Percentiles rank a stretch among this genome's conserved stretches.
phyloP scores from a whole-genome alignment of 1,140 invertebrate genomes.

The Plectrocnemia conspersa region DNA sequence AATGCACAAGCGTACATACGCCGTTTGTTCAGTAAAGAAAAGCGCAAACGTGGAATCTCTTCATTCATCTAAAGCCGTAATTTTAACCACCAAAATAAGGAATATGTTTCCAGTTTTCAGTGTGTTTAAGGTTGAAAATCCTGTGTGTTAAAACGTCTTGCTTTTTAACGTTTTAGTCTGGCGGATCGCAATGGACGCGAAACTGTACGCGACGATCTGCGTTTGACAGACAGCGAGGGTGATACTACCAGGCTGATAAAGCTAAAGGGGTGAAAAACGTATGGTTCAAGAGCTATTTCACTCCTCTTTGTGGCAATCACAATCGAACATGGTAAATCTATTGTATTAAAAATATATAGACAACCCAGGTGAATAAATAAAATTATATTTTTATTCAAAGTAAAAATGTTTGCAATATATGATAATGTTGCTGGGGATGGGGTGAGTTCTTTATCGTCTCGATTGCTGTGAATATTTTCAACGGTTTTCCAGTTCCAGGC shows the following conservation, averaged over 20 bases:
- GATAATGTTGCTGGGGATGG: background rate
- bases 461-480: constrained; percentile 13
- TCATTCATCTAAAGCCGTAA: too few species aligned
- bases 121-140: too few species aligned
- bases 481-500: constrained; percentile 13
- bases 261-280: background rate
- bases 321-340: background rate
- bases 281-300: background rate
- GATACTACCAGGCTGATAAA: constrained; percentile 18
- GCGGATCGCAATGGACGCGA: constrained; percentile 1
- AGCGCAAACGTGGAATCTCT: too few species aligned
- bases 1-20: too few species aligned
- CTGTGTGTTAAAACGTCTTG: too few species aligned
- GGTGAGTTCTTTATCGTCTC: background rate
- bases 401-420: too few species aligned
- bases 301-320: background rate
- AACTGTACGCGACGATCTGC: constrained; percentile 9
- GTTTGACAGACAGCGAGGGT: constrained; percentile 21
- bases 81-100: too few species aligned
- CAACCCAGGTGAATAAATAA: too few species aligned
- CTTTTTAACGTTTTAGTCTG: constrained; percentile 14
- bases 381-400: too few species aligned
- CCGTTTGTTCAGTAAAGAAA: too few species aligned
- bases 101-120: too few species aligned
- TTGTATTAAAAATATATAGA: background rate